Base-by-base conservation (phyloP, 2,113 vertebrate species). In the Hemiprocne comata region DNA sequence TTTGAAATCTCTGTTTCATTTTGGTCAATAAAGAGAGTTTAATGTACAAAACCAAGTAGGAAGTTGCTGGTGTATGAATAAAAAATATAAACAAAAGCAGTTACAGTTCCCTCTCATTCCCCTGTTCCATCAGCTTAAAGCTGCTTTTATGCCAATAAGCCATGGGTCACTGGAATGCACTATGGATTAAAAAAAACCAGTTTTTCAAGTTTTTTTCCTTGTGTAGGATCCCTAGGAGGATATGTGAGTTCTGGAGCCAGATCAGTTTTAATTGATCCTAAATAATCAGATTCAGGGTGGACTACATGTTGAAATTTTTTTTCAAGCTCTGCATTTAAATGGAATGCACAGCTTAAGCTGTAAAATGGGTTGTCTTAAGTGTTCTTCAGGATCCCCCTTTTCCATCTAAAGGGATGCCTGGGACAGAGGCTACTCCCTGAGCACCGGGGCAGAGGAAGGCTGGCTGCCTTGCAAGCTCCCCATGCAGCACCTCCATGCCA, bases 21-120 rank as follows among this genome's bases (percentile, higher is more conserved):
- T 93, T 64, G 34, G 44, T 92, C 92, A 61, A 62, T 50, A 78
- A 72, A 15, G 54, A 93, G 72, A 65, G 13, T 90, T 81, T 81
- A 65, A 88, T 78, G 83, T 78, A 65, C 9, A 29, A 4, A 65
- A 57, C 44, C 57, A 78, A 95, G 42, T 28, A 89, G 62, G 66
- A 76, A 55, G 21, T 70, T 53, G 33, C 42, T 77, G 51, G 57
- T 57, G 15, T 75, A 53, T 89, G 79, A 90, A 93, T 93, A 93
- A 71, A 92, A 94, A 84, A 57, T 67, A 65, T 9, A 61, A 94
- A 95, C 85, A 90, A 94, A 83, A 87, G 61, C 65, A 69, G 65
- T 83, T 86, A 60, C 1, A 61, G 28, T 78, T 79, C 34, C 70
- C 26, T 95, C 57, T 87, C 66, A 21, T 81, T 90, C 24, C 9